Base-by-base conservation (phyloP, 2,797 vertebrate genomes). In the Pogonophryne albipinna region DNA sequence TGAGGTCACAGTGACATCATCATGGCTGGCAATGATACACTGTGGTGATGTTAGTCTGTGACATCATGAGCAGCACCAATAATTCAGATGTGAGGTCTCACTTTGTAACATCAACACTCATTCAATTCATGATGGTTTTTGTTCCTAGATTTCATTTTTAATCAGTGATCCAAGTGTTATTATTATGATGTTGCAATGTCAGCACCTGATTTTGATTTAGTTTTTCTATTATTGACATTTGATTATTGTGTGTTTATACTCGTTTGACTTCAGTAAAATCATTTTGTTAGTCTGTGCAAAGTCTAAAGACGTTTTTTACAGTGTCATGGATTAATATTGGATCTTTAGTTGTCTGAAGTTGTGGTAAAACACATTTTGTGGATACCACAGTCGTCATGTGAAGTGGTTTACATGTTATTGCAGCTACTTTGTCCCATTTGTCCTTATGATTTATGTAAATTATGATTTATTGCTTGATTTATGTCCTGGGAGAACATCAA, bases 1-100 rank as follows among this genome's bases (percentile, higher is more conserved):
- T 78, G 73, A 82, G 66, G 71, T 79, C 79, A 74, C 59, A 10
- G 1, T 86, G 74, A 81, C 52, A 44, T 80, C 66, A 74, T 71
- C 63, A 9, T 51, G 46, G 23, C 63, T 17, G 49, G 55, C 31
- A 59, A 60, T 78, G 52, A 71, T 23, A 19, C 16, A 23, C 41
- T 10, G 12, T 4, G 20, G 42, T 45, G 61, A 61, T 15, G 46
- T 56, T 56, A 1, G 38, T 20, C 34, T 12, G 9, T 80, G 70
- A 75, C 52, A 51, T 71, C 72, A 74, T 4, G 34, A 16, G 46
- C 71, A 19, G 34, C 67, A 12, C 19, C 50, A 45, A 0, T 13
- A 2, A 34, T 20, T 16, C 20, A 31, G 42, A 46, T 46, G 31
- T n/a, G 27, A 31, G 9, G n/a, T 52, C 31, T 53, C 46, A 20